phyloP scores from a whole-genome alignment of 2,888 invertebrate genomes.

The Pycnomerus fuliginosus region DNA sequence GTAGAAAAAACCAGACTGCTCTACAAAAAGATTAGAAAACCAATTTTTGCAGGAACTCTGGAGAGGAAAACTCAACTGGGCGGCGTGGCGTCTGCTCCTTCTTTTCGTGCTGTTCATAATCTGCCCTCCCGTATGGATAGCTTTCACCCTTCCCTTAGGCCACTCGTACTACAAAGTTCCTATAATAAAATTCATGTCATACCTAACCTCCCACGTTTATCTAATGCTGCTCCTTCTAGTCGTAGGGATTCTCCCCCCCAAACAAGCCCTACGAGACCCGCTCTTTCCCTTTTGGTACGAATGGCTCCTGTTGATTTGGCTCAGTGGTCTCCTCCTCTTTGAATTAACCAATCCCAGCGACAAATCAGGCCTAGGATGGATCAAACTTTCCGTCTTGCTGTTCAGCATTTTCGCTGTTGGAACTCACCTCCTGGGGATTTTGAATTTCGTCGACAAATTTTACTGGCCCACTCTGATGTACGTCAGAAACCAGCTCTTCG shows the following conservation, averaged over 20 bases:
- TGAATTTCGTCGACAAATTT: slow-evolving; percentile 62
- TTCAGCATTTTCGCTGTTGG: slow-evolving; percentile 89
- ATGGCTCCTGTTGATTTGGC: slow-evolving; percentile 91
- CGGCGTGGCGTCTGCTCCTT: slow-evolving; percentile 90
- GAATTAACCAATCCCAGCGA: slow-evolving; percentile 98
- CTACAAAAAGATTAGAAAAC: neutral
- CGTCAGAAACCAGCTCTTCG: slow-evolving; percentile 95
- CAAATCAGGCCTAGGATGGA: slow-evolving; percentile 94
- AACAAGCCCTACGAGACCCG: slow-evolving; percentile 75
- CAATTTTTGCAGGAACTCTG: slow-evolving; percentile 80
- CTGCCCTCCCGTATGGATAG: slow-evolving; percentile 95
- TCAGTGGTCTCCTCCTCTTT: slow-evolving; percentile 91
- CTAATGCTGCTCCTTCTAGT: slow-evolving; percentile 90
- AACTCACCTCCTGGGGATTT: slow-evolving; percentile 80
- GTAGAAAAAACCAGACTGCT: too few species aligned
- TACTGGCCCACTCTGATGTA: slow-evolving; percentile 89
- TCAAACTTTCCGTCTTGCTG: slow-evolving; percentile 81
- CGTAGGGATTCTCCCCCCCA: slow-evolving; percentile 85
- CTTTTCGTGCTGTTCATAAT: slow-evolving; percentile 90
- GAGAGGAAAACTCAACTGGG: slow-evolving; percentile 96
- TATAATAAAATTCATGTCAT: slow-evolving; percentile 99
- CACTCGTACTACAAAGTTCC: slow-evolving; percentile 98
- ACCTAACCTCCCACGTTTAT: slow-evolving; percentile 97
- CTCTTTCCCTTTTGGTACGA: slow-evolving; percentile 94
- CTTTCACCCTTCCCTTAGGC: slow-evolving; percentile 91